Evolutionary conservation across 2,797 vertebrate species (phyloP), one percentile per base, ranked within the genome.

Genomic region (Meda fulgida): DNA sequence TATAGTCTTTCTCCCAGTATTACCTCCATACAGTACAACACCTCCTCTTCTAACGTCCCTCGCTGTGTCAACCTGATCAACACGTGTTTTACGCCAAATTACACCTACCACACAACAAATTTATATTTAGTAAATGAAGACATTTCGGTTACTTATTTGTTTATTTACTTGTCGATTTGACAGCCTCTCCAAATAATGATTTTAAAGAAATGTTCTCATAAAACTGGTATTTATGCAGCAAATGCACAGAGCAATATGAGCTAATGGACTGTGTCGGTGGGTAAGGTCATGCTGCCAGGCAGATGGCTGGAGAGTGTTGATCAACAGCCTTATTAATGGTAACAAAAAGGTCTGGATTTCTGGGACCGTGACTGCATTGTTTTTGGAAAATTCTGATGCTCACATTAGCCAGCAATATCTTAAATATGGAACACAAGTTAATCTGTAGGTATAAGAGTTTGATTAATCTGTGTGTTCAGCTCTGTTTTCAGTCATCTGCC

Each of bases 1-100:
- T 83, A 83, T 63, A 83, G 55, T 63, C 51, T 40, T 70, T 82
- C 72, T 67, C 60, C 36, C 65, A 46, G 38, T 46, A 31, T 80
- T 76, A 36, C 51, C 53, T 77, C 78, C 78, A 84, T 70, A 81
- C 78, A 72, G 51, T 73, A 65, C 66, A 77, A 81, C 75, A 87
- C 78, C 82, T 87, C 70, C 84, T 77, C 60, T 77, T 86, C 51
- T 58, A 86, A 70, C 73, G n/a, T 60, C 71, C 36, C 63, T 53
- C 60, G 31, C 83, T 71, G 78, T 80, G 71, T 84, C 71, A 63
- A 81, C 77, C 83, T 51, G 79, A 81, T 87, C 63, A 77, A 46
- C 53, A 65, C 4, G 51, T 16, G 77, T 73, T 72, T 69, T 40
- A 67, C 8, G 53, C 78, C 77, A 76, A 81, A 87, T 84, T 81